Conservation (phyloP, 1,140 invertebrate genomes). For the Olivierus martensii region DNA sequence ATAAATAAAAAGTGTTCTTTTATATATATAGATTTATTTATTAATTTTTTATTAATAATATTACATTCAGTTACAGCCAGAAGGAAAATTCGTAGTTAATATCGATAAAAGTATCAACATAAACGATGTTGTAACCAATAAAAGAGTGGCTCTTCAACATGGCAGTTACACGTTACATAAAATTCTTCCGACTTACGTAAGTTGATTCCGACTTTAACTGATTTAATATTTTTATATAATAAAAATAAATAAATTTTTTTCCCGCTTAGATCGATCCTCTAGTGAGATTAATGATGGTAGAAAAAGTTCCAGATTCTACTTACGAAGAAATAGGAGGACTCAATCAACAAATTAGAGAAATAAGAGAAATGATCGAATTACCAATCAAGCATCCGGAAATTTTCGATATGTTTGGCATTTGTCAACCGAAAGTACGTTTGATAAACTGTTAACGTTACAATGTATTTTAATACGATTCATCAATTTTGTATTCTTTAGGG, state of each 20-base stretch:
- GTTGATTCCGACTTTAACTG: conserved; percentile 49
- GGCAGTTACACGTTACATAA: conserved; percentile 98
- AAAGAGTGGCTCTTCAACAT: conserved; percentile 90
- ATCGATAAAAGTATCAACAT: conserved; percentile 99
- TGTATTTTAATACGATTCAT: background rate
- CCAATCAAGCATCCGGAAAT: conserved; percentile 98
- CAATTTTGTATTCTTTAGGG: conserved; percentile 38
- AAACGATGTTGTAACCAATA: conserved; percentile 93
- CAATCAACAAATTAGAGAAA: conserved; percentile 99
- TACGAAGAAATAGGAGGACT: conserved; percentile 99
- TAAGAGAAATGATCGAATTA: conserved; percentile 98
- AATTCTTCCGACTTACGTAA: conserved; percentile 94
- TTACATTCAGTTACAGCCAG: conserved; percentile 84
- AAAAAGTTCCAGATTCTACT: conserved; percentile 98
- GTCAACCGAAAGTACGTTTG: conserved; percentile 62
- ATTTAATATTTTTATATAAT: conserved; percentile 1
- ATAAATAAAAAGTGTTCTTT: too few species aligned
- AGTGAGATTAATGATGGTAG: conserved; percentile 99
- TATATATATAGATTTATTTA: too few species aligned
- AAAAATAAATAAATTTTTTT: too few species aligned
- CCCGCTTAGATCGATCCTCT: conserved; percentile 73
- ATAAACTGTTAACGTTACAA: too few species aligned
- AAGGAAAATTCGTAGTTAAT: conserved; percentile 99
- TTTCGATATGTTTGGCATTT: conserved; percentile 97
- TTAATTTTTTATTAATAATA: too few species aligned